These are phyloP conservation scores for Bombus balteatus DNA, from an alignment of 1,140 invertebrate species.

Conservation along the genomic window DNA sequence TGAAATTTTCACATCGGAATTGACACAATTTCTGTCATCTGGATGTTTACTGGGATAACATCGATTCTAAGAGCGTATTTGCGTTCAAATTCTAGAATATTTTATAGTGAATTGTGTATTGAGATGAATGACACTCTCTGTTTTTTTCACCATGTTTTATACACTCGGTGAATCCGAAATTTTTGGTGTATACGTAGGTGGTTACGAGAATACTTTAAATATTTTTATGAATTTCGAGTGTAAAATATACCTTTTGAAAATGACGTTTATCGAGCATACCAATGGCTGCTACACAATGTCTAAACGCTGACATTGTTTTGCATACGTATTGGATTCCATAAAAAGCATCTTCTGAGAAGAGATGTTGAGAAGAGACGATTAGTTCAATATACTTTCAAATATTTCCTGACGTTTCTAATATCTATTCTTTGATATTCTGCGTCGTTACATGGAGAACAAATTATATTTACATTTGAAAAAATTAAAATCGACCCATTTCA, in stretches of 20 bases:
- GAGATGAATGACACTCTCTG: background rate
- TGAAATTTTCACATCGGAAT: background rate
- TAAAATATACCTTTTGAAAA: background rate
- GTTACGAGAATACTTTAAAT: background rate
- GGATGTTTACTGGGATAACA: slow-evolving; percentile 1
- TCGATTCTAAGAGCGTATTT: background rate
- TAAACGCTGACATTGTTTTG: too few relatives aligned
- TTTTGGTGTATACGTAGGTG: too few relatives aligned
- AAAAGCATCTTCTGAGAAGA: too few relatives aligned
- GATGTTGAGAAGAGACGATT: too few relatives aligned
- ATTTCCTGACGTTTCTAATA: too few relatives aligned
- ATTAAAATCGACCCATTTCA: too few relatives aligned
- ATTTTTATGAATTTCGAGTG: background rate
- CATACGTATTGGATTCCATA: too few relatives aligned
- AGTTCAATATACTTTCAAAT: too few relatives aligned
- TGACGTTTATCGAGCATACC: background rate
- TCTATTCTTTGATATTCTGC: too few relatives aligned
- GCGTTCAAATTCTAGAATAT: background rate
- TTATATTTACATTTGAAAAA: too few relatives aligned
- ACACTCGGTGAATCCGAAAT: background rate
- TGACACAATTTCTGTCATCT: background rate
- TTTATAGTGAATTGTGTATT: background rate
- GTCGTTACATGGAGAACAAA: too few relatives aligned
- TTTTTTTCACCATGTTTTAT: background rate
- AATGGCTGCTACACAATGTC: too few relatives aligned